Evolutionary conservation across 1,140 invertebrate genomes (phyloP).

Genomic region (Drosophila novamexicana): DNA sequence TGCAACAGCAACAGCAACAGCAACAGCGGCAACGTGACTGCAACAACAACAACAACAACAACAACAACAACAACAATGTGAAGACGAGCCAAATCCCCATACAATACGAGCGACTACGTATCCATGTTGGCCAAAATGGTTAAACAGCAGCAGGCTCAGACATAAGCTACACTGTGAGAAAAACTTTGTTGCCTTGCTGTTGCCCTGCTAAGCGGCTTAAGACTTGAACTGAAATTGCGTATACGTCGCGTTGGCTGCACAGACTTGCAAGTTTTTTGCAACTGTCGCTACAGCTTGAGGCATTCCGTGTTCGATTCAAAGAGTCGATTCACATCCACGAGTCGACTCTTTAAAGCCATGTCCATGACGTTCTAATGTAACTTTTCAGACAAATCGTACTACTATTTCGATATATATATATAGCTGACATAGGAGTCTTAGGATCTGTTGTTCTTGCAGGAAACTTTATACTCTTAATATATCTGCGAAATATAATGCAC

Average conservation of each 20-base stretch:
- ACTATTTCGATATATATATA: no score
- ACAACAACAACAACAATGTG: slow-evolving; percentile 5
- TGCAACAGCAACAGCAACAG: slow-evolving; percentile 31
- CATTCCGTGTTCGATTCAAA: not conserved
- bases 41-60: slow-evolving; percentile 28
- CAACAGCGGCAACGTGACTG: slow-evolving; percentile 48
- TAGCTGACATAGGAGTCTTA: no score
- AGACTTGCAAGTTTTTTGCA: slow-evolving; percentile 10
- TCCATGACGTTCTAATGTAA: no score
- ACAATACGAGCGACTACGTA: slow-evolving; percentile 11
- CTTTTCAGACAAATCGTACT: no score
- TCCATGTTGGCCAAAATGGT: slow-evolving; percentile 5
- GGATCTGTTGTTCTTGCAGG: no score
- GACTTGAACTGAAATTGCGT: slow-evolving; percentile 21
- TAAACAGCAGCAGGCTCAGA: slow-evolving; percentile 3
- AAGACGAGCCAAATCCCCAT: slow-evolving; percentile 4
- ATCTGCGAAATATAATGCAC: no score
- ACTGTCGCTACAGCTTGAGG: slow-evolving; percentile 12
- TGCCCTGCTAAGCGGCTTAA: slow-evolving; percentile 16
- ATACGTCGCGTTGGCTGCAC: slow-evolving; percentile 22
- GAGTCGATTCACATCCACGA: no score
- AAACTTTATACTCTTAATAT: no score
- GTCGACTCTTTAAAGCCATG: no score
- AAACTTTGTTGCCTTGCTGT: slow-evolving; percentile 2
- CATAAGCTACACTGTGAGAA: slow-evolving; percentile 35